phyloP scores from a whole-genome alignment of 1,140 invertebrate species.

The Solenopsis invicta region DNA sequence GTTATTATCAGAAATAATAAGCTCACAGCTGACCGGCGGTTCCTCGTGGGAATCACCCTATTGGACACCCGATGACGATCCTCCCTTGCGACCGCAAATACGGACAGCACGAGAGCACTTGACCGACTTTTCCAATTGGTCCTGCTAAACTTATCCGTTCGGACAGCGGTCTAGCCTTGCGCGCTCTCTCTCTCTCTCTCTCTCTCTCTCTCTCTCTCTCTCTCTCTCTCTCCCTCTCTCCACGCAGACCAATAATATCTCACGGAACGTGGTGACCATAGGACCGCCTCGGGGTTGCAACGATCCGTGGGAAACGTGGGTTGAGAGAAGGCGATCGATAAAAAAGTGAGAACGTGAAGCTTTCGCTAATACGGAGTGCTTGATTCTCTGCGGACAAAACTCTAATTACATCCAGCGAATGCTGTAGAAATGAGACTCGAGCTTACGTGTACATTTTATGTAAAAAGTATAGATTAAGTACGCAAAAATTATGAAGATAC shows the following conservation, averaged over 20 bases:
- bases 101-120: conserved; percentile 65
- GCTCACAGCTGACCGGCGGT: conserved; percentile 40
- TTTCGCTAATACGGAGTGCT: conserved; percentile 9
- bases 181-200: conserved; percentile 9
- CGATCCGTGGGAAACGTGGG: conserved; percentile 27
- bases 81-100: conserved; percentile 65
- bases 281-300: conserved; percentile 15
- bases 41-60: conserved; percentile 57
- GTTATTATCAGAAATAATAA: conserved; percentile 73
- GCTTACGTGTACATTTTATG: neutral
- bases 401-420: conserved; percentile 28
- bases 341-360: conserved; percentile 29
- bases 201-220: neutral
- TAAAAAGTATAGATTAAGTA: conserved; percentile 6
- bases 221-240: neutral
- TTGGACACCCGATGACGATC: conserved; percentile 51
- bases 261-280: conserved; percentile 29
- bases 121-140: conserved; percentile 75
- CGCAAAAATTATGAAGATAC: neutral
- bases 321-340: conserved; percentile 27
- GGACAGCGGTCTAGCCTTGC: conserved; percentile 52
- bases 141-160: conserved; percentile 70
- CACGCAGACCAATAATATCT: conserved; percentile 45
- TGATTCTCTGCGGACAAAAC: conserved; percentile 41
- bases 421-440: conserved; percentile 4